phyloP scores from a whole-genome alignment of 2,797 vertebrate species.

The Chaunax sp. region DNA sequence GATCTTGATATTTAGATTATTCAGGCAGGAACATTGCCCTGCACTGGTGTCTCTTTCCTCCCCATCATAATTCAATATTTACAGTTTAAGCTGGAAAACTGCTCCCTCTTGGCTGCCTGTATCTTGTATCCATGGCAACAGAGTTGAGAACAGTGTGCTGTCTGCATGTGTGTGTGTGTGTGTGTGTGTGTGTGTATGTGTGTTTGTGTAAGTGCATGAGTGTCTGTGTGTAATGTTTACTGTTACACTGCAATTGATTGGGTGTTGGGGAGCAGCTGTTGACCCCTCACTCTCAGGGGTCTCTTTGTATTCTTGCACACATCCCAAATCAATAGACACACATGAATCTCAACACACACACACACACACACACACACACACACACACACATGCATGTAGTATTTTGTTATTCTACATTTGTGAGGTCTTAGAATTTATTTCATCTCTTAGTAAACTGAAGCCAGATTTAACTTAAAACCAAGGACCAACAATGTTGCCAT shows the following conservation, averaged over 20 bases:
- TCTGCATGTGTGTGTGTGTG: conserved; percentile 58
- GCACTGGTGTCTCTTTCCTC: conserved; percentile 69
- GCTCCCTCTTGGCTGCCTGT: conserved; percentile 82
- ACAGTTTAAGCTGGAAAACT: conserved; percentile 82
- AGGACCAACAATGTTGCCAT: neutral
- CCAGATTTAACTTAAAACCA: neutral
- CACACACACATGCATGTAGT: neutral
- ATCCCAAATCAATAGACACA: conserved; percentile 81
- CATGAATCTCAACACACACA: conserved; percentile 44
- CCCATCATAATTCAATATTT: conserved; percentile 84
- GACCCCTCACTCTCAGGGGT: conserved; percentile 84
- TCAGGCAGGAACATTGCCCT: conserved; percentile 67
- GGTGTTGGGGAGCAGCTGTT: conserved; percentile 85
- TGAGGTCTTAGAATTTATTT: conserved; percentile 18
- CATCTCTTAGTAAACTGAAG: conserved; percentile 9
- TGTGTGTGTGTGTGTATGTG: conserved; percentile 51
- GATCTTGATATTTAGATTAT: conserved; percentile 73
- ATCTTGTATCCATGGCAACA: conserved; percentile 87
- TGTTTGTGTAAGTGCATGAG: conserved; percentile 70
- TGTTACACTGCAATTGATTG: conserved; percentile 86
- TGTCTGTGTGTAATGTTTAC: conserved; percentile 81
- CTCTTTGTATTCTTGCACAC: conserved; percentile 84
- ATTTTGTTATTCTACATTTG: conserved; percentile 34
- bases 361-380: conserved; percentile 32
- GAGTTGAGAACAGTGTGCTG: conserved; percentile 77